Evolutionary conservation across 2,797 vertebrate genomes (phyloP), one percentile per base, ranked within the genome.

Genomic region (Bradypus variegatus): DNA sequence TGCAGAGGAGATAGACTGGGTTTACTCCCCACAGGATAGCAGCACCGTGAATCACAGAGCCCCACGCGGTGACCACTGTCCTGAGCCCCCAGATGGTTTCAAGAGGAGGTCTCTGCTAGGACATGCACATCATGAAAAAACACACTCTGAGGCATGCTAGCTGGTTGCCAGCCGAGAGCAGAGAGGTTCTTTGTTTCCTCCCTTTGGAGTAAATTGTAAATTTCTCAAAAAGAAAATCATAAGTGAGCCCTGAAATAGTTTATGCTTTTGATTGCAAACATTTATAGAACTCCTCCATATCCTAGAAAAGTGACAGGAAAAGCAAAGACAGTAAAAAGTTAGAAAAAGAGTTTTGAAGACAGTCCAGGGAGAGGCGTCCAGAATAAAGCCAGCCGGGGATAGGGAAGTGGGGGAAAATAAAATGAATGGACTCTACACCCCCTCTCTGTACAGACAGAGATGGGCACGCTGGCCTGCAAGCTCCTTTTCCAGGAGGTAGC

Each of bases 181-280:
- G 36, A 55, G 75, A 84, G 27, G 23, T 79, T 70, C 75, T 90
- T 79, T 77, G 65, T 78, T 50, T 21, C 82, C 67, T 90, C 1
- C 0, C 73, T 92, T 73, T 79, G 70, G 92, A 89, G 80, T 95
- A 86, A 93, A 90, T 72, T 67, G 84, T 86, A 91, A 53, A 86
- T 79, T 33, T 80, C 90, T 94, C 78, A 33, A n/a, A 91, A 84
- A 89, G 76, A 93, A 91, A 93, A 55, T 80, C 77, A 88, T 93
- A 79, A 29, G 25, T 89, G 55, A 88, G 38, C 85, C 73, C 83
- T 86, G 75, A 94, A 94, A 84, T 85, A 94, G 73, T 50, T 48
- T 65, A 65, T 50, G 58, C 48, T 83, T 33, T 90, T 91, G 15
- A 0, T 33, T 13, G 70, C 82, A 62, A 41, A 83, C 27, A 62